These are phyloP conservation scores for Lithobius niger DNA, from an alignment of 1,140 invertebrate species.

Conservation along the genomic window DNA sequence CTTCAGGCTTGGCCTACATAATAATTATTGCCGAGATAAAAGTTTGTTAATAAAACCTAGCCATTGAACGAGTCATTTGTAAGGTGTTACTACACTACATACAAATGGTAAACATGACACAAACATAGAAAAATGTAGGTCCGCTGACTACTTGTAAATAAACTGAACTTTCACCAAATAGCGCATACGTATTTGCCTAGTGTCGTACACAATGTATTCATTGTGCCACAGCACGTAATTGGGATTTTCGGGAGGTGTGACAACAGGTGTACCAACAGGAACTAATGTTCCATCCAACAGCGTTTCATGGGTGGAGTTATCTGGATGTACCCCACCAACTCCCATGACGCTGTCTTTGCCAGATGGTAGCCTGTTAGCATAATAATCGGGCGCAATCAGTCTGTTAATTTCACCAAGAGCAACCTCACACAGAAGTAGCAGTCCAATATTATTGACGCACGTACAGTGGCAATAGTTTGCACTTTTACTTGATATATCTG, in stretches of 20 bases:
- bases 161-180: slow-evolving; percentile 25
- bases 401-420: slow-evolving; percentile 31
- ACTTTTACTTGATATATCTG: slow-evolving; percentile 46
- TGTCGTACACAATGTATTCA: slow-evolving; percentile 38
- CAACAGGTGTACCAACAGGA: neutral
- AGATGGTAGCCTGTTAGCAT: slow-evolving; percentile 25
- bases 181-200: slow-evolving; percentile 29
- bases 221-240: slow-evolving; percentile 31
- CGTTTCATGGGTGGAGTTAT: slow-evolving; percentile 14
- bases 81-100: too few relatives aligned
- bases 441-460: slow-evolving; percentile 32
- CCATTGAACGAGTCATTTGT: too few relatives aligned
- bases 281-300: slow-evolving; percentile 12
- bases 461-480: slow-evolving; percentile 46
- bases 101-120: too few relatives aligned
- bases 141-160: slow-evolving; percentile 18
- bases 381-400: slow-evolving; percentile 24
- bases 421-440: slow-evolving; percentile 41
- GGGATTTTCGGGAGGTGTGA: slow-evolving; percentile 14
- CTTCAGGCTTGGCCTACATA: too few relatives aligned
- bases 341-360: slow-evolving; percentile 31
- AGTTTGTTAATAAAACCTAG: too few relatives aligned
- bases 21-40: too few relatives aligned
- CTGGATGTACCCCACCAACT: slow-evolving; percentile 23
- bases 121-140: too few relatives aligned